Evolutionary conservation across 2,888 invertebrate genomes (phyloP), one percentile per base, ranked within the genome.

Genomic region (Platycheirus albimanus): DNA sequence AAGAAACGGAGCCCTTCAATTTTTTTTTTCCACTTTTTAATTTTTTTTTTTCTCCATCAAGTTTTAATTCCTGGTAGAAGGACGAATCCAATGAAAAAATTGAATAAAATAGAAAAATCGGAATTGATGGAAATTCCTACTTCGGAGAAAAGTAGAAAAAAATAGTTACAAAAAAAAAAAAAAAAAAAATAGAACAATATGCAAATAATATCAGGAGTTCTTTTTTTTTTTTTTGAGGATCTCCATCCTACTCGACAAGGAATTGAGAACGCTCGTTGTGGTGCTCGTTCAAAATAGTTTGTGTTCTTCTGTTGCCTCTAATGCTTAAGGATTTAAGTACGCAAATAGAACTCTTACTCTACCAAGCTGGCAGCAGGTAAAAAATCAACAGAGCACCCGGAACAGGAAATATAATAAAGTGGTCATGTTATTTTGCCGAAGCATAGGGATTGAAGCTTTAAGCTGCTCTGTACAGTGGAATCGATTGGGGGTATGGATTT

Each of bases 1-100:
- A 83, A 67, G 72, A 83, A 81, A 28, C 33, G 54, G 52, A 77
- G 49, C 47, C 66, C 54, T 77, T 79, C 56, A 72, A 41, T 71
- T 66, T 78, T 56, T 69, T 20, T 41, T 5, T 10, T 7, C n/a
- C 20, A 11, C 10, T 52, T 28, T 10, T 56, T 70, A 51, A 58
- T 61, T 45, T n/a, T 5, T 61, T 41, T 43, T 15, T 41, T 20
- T 30, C 45, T 43, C 30, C 17, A 45, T 45, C 17, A 61, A 45
- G 61, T 61, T 61, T 61, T 61, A 61, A 61, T 61, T 61, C 19
- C 43, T 30, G 45, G 45, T 11, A 11, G 43, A 41, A 56, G 43
- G 43, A 58, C 58, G 58, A 30, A 7, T 61, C 28, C 30, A 30
- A 45, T 15, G 24, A 17, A 24, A 28, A 58, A 58, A 56, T 13